Percentiles rank a stretch among this genome's conserved stretches.
Evolutionary conservation across 1,140 invertebrate genomes (phyloP).

Genomic region (Phymastichus coffea): DNA sequence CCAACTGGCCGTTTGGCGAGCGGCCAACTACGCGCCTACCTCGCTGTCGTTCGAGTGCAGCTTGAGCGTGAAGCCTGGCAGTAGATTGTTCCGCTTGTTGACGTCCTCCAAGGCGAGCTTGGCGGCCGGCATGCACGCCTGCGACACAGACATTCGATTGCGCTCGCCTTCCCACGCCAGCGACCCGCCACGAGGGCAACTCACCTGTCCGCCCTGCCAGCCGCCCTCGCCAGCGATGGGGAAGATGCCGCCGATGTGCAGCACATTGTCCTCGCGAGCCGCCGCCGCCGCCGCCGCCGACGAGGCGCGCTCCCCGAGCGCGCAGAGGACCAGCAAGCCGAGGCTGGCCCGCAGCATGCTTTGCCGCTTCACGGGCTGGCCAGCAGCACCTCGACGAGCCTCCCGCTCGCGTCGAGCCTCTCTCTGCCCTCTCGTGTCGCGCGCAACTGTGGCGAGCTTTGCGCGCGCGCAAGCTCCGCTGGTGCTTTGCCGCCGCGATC

Average conservation of each 20-base stretch:
- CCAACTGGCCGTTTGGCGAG: too few species aligned
- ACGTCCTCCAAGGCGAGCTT: slow-evolving; percentile 94
- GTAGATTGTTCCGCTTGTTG: slow-evolving; percentile 83
- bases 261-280: slow-evolving; percentile 61
- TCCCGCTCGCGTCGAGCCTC: not conserved
- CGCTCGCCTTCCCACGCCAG: too few species aligned
- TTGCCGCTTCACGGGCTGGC: not conserved
- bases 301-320: not conserved
- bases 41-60: slow-evolving; percentile 97
- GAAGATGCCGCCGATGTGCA: slow-evolving; percentile 98
- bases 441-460: too few species aligned
- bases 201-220: slow-evolving; percentile 88
- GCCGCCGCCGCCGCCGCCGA: too few species aligned
- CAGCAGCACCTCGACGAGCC: not conserved
- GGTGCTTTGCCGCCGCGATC: too few species aligned
- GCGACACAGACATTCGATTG: not conserved
- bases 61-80: slow-evolving; percentile 88
- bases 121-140: slow-evolving; percentile 92
- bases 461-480: too few species aligned
- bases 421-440: not conserved
- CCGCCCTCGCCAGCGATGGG: slow-evolving; percentile 93
- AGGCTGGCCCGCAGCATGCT: not conserved
- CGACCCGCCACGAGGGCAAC: too few species aligned
- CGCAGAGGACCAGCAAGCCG: not conserved
- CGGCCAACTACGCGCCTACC: too few species aligned